These are phyloP conservation scores for Diceros bicornis DNA, from an alignment of 2,797 vertebrate species.

Conservation along the genomic window DNA sequence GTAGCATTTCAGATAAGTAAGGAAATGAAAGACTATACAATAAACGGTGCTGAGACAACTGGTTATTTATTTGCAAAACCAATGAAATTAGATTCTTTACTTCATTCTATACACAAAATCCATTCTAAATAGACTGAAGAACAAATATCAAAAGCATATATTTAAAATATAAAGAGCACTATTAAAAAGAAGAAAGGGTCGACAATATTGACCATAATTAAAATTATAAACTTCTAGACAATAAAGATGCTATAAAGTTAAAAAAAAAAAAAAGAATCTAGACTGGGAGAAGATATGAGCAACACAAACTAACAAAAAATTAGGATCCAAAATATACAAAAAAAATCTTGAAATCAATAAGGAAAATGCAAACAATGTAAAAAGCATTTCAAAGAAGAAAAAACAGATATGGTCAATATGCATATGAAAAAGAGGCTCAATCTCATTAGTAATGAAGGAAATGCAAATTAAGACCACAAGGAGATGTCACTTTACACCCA, in stretches of 20 bases:
- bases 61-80: background rate
- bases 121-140: background rate
- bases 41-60: background rate
- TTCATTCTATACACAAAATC: background rate
- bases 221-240: background rate
- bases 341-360: background rate
- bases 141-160: conserved; percentile 13
- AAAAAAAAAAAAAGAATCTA: background rate
- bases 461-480: conserved; percentile 20
- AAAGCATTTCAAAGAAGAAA: conserved; percentile 33
- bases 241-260: background rate
- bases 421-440: background rate
- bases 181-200: background rate
- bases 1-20: background rate
- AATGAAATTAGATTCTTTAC: background rate
- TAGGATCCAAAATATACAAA: background rate
- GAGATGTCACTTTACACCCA: background rate
- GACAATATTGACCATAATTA: background rate
- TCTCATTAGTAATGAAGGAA: background rate
- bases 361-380: conserved; percentile 2
- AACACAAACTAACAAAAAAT: conserved; percentile 11
- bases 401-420: background rate
- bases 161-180: background rate
- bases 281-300: background rate
- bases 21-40: background rate